Percentiles rank a stretch among this genome's conserved stretches.
Conservation (phyloP, 2,888 invertebrate genomes). For the Nineta flava region DNA sequence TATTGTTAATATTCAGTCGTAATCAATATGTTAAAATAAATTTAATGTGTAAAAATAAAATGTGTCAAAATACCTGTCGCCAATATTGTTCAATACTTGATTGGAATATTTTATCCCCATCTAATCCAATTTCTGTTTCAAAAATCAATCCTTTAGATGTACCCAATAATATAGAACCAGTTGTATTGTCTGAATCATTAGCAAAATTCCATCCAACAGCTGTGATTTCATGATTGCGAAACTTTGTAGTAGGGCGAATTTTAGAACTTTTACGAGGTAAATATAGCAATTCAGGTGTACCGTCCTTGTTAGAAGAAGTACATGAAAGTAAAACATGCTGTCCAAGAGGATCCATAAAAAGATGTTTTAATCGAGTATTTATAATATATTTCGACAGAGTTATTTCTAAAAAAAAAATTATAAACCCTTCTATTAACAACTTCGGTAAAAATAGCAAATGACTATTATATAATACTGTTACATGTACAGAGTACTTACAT, state of each 20-base stretch:
- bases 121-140: constrained; percentile 72
- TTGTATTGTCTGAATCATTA: constrained; percentile 49
- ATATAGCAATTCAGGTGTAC: constrained; percentile 61
- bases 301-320: constrained; percentile 37
- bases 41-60: constrained; percentile 10
- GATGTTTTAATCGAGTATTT: constrained; percentile 41
- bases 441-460: too few species aligned
- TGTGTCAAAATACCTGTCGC: constrained; percentile 50
- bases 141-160: constrained; percentile 81
- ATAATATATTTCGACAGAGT: constrained; percentile 47
- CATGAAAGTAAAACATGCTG: constrained; percentile 69
- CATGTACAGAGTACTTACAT: too few species aligned
- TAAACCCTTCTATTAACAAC: neutral
- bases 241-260: constrained; percentile 47
- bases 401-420: constrained; percentile 41
- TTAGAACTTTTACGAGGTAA: constrained; percentile 61
- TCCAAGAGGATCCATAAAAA: constrained; percentile 78
- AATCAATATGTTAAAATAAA: too few species aligned
- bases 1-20: neutral
- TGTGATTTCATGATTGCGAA: constrained; percentile 68
- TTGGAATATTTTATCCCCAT: constrained; percentile 70
- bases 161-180: constrained; percentile 75
- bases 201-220: constrained; percentile 80
- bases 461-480: too few species aligned
- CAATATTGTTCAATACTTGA: constrained; percentile 61